Conservation (phyloP, 2,113 vertebrate genomes). For the Porphyrio hochstetteri region DNA sequence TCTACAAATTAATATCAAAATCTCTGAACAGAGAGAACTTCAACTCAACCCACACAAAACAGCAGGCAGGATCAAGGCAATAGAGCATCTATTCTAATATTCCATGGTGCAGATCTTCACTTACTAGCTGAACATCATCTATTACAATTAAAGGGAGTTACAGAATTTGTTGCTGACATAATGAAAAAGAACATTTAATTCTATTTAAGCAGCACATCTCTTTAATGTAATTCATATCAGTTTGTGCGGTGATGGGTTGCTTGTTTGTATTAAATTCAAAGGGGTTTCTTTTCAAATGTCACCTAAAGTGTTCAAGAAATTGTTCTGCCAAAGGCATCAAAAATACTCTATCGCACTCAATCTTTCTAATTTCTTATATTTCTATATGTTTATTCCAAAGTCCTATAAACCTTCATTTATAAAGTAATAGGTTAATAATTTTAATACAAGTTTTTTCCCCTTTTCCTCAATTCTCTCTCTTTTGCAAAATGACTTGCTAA, state of each 20-base stretch:
- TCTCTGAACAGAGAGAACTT: background rate
- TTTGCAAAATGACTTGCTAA: background rate
- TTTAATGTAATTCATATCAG: background rate
- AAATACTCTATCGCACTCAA: background rate
- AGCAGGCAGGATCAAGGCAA: background rate
- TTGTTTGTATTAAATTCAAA: background rate
- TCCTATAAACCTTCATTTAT: background rate
- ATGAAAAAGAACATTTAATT: background rate
- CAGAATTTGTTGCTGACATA: background rate
- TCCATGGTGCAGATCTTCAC: background rate
- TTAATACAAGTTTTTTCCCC: background rate
- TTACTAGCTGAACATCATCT: background rate
- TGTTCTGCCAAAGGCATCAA: background rate
- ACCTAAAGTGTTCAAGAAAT: background rate
- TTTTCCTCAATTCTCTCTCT: background rate
- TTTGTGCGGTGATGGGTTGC: background rate
- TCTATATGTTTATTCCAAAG: background rate
- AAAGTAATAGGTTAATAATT: background rate
- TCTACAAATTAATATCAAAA: slow-evolving; percentile 25
- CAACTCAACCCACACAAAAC: slow-evolving; percentile 19
- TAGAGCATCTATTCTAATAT: slow-evolving; percentile 13
- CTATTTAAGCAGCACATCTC: background rate
- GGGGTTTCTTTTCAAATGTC: background rate
- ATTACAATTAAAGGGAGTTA: background rate
- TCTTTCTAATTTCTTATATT: background rate